These are phyloP conservation scores for Caenorhabditis sp. DNA, from an alignment of 2,888 invertebrate species.

Conservation along the genomic window DNA sequence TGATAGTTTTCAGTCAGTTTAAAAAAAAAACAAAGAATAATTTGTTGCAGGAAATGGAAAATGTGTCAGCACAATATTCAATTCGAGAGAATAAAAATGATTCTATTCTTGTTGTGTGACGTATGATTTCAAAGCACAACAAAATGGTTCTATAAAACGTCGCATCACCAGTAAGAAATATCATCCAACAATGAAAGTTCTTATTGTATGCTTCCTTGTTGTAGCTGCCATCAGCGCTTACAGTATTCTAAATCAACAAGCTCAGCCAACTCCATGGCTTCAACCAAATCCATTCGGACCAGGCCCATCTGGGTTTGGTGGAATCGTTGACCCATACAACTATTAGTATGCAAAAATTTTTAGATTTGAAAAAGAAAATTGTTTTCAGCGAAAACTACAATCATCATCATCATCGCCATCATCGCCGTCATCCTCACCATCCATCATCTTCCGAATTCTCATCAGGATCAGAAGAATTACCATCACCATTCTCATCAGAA, in stretches of 20 bases:
- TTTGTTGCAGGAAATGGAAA: too few species aligned
- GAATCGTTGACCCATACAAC: background rate
- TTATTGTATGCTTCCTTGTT: background rate
- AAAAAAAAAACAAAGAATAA: too few species aligned
- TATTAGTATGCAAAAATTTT: background rate
- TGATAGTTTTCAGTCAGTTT: too few species aligned
- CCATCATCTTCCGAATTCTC: too few species aligned
- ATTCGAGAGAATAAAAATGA: too few species aligned
- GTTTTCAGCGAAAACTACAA: background rate
- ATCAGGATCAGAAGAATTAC: too few species aligned
- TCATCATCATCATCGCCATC: too few species aligned
- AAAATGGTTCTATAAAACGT: background rate
- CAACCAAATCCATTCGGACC: background rate
- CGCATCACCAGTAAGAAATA: background rate
- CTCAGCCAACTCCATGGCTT: too few species aligned
- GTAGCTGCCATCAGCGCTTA: background rate
- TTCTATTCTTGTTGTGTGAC: background rate
- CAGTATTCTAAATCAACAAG: background rate
- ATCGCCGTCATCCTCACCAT: too few species aligned
- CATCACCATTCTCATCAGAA: too few species aligned
- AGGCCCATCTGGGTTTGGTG: background rate
- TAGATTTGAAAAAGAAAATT: background rate
- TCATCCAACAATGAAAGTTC: background rate
- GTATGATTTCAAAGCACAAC: background rate
- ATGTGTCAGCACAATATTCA: too few species aligned